Conservation (phyloP, 2,888 invertebrate genomes). For the Drosophila subsilvestris region DNA sequence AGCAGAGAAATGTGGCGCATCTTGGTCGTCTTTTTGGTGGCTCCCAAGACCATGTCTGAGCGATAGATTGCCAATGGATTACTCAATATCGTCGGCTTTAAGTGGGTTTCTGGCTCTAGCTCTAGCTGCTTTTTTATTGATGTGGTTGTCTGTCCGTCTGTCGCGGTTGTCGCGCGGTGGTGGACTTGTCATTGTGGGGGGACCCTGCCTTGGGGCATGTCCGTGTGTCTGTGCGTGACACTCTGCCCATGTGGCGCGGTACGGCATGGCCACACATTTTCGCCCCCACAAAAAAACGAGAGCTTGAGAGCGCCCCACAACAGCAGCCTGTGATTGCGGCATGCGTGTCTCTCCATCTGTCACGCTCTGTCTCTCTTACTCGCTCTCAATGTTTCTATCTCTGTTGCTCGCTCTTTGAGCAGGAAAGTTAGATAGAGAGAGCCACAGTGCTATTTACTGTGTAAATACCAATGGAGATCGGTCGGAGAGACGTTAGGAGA, state of each 20-base stretch:
- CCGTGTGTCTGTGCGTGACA: constrained; percentile 53
- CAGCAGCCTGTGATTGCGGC: constrained; percentile 64
- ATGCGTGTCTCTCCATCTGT: constrained; percentile 36
- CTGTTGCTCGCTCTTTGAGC: constrained; percentile 2
- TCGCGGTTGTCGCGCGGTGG: constrained; percentile 39
- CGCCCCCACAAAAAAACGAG: constrained; percentile 69
- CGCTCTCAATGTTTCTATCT: neutral
- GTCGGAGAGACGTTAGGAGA: constrained; percentile 58
- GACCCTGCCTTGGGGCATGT: constrained; percentile 9
- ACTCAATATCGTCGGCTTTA: constrained; percentile 70
- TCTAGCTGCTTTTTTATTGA: constrained; percentile 27
- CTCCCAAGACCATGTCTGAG: constrained; percentile 7
- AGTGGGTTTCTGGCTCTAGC: constrained; percentile 61
- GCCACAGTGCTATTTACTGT: constrained; percentile 58
- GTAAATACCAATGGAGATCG: constrained; percentile 56
- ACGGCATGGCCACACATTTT: constrained; percentile 62
- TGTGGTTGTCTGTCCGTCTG: constrained; percentile 43
- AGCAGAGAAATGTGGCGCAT: neutral
- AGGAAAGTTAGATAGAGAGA: constrained; percentile 16
- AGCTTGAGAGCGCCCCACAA: constrained; percentile 39
- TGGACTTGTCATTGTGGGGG: constrained; percentile 27
- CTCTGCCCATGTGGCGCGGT: constrained; percentile 58
- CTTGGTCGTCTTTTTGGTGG: neutral
- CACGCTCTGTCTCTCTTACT: constrained; percentile 22
- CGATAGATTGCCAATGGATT: constrained; percentile 59